Evolutionary conservation across 2,888 invertebrate genomes (phyloP).

Genomic region (Bellardia pandia): DNA sequence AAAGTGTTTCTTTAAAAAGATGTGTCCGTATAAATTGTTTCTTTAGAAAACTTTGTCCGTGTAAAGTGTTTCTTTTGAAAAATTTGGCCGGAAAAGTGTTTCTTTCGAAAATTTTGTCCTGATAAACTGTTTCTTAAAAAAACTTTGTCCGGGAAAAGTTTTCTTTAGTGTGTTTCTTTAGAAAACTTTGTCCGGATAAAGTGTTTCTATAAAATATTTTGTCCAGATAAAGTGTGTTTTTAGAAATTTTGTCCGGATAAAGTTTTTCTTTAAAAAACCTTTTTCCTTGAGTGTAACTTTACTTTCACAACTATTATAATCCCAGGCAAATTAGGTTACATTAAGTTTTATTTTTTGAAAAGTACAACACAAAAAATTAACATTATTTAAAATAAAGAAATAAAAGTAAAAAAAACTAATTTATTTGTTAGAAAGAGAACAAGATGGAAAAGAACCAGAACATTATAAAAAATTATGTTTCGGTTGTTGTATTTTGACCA

Average conservation of each 20-base stretch:
- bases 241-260: not conserved
- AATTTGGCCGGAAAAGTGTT: too few relatives aligned
- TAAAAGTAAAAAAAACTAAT: constrained; percentile 32
- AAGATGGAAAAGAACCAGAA: constrained; percentile 8
- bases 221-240: too few relatives aligned
- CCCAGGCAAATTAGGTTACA: constrained; percentile 64
- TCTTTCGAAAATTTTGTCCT: too few relatives aligned
- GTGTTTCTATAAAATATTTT: too few relatives aligned
- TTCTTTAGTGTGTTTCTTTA: too few relatives aligned
- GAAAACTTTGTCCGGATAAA: not conserved
- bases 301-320: constrained; percentile 5
- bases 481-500: constrained; percentile 9
- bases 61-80: too few relatives aligned
- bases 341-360: constrained; percentile 58
- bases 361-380: constrained; percentile 44
- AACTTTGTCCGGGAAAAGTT: not conserved
- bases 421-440: constrained; percentile 11
- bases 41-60: too few relatives aligned
- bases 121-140: not conserved
- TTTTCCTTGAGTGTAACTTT: not conserved
- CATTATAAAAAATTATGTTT: constrained; percentile 8
- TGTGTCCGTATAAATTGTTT: too few relatives aligned
- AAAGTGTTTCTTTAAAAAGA: too few relatives aligned
- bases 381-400: constrained; percentile 45
- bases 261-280: not conserved